Base-by-base conservation (phyloP, 92 coral and sea anemone genomes). In the Phymanthus crucifer region DNA sequence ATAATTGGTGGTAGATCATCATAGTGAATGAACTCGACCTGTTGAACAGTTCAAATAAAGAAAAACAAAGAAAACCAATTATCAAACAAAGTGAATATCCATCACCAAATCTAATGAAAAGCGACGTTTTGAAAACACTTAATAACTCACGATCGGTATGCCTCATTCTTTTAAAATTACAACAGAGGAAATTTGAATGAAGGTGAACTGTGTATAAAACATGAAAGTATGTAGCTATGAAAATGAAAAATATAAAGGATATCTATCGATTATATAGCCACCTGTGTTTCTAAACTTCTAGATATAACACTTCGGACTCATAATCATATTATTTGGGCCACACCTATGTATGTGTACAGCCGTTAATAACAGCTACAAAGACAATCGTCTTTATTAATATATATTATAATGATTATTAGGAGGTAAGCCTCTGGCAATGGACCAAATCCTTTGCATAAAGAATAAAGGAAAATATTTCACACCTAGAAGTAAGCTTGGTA, bases 291-390 rank as follows among this genome's bases (percentile, higher is more conserved):
- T 54, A 54, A 43, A 10, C 13, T 43, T 17, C 14, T 43, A 4
- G 10, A 38, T 10, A 21, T 21, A 3, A 50, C 58, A 50, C 58
- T n/a, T 50, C 58, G 58, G n/a, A 45, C 50, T 45, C 50, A 11
- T 45, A 50, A 54, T 54, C n/a, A 54, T 21, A 54, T n/a, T 54
- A 54, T 54, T 54, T 54, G 21, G 64, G n/a, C 64, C 64, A 54
- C 64, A 54, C 64, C 64, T 54, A 54, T 54, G 64, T 7, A 54
- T 54, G 64, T 54, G 64, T 54, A 54, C n/a, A n/a, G n/a, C 64
- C 64, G 64, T 21, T 54, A 54, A 54, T 29, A 54, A 21, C n/a
- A n/a, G 27, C n/a, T 21, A 54, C 27, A 24, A 54, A 54, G 27
- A 10, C 64, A 21, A 54, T 14, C 27, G 27, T 54, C 24, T 54